Base-by-base conservation (phyloP, 2,113 vertebrate species). In the Willisornis vidua region DNA sequence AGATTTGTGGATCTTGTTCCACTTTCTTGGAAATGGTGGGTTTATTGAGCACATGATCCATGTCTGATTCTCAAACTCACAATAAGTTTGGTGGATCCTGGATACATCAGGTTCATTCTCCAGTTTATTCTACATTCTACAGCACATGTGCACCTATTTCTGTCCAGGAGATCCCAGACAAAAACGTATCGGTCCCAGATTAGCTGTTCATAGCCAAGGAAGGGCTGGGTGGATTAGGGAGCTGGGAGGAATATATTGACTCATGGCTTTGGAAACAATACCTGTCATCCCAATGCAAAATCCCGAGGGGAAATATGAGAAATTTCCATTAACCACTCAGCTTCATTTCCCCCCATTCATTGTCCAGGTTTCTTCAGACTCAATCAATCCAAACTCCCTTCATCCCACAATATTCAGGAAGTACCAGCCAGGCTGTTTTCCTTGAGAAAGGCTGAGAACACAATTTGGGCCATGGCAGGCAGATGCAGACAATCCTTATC, bases 1-100 rank as follows among this genome's bases (percentile, higher is more conserved):
- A 35, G 66, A 3, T 63, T 29, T 26, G 35, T 35, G 31, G 55
- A 12, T 23, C 17, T 25, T 20, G 24, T 62, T 16, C 8, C 0
- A 0, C 48, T 65, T 39, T 39, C 16, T 88, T 6, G 9, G 45
- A 46, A 63, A 3, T 7, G 39, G 1, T 85, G 71, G 66, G 4
- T 68, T 66, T 22, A 5, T 22, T 17, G 57, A 73, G 33, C 72
- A n/a, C 7, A 0, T 0, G 0, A 18, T 39, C 22, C 33, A 25
- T 19, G 25, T 31, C 2, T 59, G 74, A 51, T 15, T 82, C 70
- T 33, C 74, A 63, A 66, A 11, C 5, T 26, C 89, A 48, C 61
- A 43, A 1, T 37, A 19, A 10, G 62, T 35, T 45, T 59, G 90
- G 6, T 25, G n/a, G 49, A 29, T 58, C 86, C 62, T 2, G 8